A percentile compares a stretch with the other conserved stretches of the same genome.
Conservation (phyloP, 37 sponge, comb jelly and placozoan species). For the Crambe crambe region DNA sequence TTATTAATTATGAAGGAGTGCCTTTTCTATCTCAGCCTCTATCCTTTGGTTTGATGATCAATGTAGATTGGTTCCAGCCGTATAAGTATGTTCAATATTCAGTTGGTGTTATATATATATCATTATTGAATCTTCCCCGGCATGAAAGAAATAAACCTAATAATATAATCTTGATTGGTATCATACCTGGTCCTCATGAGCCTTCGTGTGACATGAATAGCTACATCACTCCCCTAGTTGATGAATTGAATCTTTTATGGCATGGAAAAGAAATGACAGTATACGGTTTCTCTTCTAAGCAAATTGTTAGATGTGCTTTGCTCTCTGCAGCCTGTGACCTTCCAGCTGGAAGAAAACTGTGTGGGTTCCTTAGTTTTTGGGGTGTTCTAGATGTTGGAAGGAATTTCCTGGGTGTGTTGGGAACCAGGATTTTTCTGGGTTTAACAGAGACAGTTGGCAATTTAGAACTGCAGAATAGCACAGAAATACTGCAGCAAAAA, state of each 20-base stretch:
- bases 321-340: conserved; percentile 33
- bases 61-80: conserved; percentile 57
- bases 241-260: neutral
- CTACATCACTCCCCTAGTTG: neutral
- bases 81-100: conserved; percentile 29
- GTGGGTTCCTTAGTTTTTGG: conserved; percentile 37
- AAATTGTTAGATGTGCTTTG: conserved; percentile 16
- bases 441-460: conserved; percentile 38
- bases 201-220: neutral
- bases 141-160: neutral
- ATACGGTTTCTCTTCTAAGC: neutral
- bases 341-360: conserved; percentile 42
- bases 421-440: conserved; percentile 17
- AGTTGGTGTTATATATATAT: conserved; percentile 55
- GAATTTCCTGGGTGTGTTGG: conserved; percentile 17
- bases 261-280: neutral
- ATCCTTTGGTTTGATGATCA: conserved; percentile 24
- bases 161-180: neutral
- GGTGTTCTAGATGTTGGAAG: conserved; percentile 23
- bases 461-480: neutral
- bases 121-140: conserved; percentile 52
- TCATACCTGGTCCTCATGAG: conserved; percentile 19
- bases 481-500: neutral
- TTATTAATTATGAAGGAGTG: conserved; percentile 17
- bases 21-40: conserved; percentile 14